phyloP scores from a whole-genome alignment of 2,888 invertebrate genomes.

The Erannis defoliaria region DNA sequence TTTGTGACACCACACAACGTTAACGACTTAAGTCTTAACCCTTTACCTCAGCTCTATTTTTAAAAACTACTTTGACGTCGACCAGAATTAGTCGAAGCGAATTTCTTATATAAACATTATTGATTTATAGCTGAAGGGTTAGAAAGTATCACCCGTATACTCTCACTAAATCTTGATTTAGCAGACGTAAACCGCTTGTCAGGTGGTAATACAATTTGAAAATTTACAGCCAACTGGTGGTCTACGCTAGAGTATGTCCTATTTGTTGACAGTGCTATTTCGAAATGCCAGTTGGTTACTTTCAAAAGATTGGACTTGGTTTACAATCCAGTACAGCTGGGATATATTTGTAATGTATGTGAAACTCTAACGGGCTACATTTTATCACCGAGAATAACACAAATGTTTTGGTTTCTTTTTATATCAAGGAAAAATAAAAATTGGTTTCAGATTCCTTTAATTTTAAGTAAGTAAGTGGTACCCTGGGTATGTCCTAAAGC shows the following conservation, averaged over 20 bases:
- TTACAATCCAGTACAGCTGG: background rate
- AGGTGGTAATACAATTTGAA: conserved; percentile 62
- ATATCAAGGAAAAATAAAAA: background rate
- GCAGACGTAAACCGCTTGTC: conserved; percentile 71
- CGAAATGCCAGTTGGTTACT: conserved; percentile 13
- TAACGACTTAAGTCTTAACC: conserved; percentile 62
- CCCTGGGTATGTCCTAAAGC: too few relatives aligned
- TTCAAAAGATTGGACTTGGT: conserved; percentile 10
- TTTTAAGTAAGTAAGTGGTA: too few relatives aligned
- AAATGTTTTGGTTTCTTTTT: too few relatives aligned
- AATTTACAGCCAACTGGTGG: conserved; percentile 65
- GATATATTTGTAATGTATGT: background rate
- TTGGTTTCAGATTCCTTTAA: too few relatives aligned
- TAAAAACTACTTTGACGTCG: conserved; percentile 76
- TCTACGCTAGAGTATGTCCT: conserved; percentile 8
- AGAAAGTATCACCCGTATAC: conserved; percentile 77
- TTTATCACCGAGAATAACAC: background rate
- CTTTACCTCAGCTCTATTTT: conserved; percentile 57
- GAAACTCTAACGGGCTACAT: background rate
- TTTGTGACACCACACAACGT: conserved; percentile 31
- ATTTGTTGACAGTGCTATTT: conserved; percentile 29
- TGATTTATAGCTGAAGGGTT: conserved; percentile 79
- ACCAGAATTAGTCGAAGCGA: conserved; percentile 71
- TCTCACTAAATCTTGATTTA: conserved; percentile 82
- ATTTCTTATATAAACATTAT: conserved; percentile 73